These are phyloP conservation scores for Mythimna loreyi DNA, from an alignment of 2,888 invertebrate genomes.

Conservation along the genomic window DNA sequence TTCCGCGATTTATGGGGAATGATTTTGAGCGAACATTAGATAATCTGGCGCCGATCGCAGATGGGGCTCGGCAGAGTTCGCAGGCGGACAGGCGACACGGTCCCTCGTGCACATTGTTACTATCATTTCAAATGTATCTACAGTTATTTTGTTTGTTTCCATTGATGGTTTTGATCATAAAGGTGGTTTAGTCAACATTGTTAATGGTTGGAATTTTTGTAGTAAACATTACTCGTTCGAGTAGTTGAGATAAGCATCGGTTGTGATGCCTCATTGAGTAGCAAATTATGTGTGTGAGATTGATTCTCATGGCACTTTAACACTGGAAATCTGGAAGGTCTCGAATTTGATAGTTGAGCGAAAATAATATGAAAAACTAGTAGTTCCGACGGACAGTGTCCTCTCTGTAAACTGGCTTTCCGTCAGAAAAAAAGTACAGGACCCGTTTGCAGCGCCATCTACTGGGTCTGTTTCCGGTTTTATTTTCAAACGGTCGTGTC, in stretches of 20 bases:
- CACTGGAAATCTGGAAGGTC: too few relatives aligned
- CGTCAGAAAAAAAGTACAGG: too few relatives aligned
- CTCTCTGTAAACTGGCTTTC: too few relatives aligned
- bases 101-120: conserved; percentile 73
- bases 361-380: too few relatives aligned
- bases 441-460: too few relatives aligned
- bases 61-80: conserved; percentile 50
- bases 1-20: conserved; percentile 48
- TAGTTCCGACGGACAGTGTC: too few relatives aligned
- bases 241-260: conserved; percentile 3
- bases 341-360: too few relatives aligned
- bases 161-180: conserved; percentile 60
- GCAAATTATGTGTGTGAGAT: background rate
- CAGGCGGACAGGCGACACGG: conserved; percentile 74
- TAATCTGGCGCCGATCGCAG: conserved; percentile 57
- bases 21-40: conserved; percentile 54
- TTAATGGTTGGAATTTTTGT: background rate
- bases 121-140: conserved; percentile 66
- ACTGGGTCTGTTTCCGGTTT: too few relatives aligned
- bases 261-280: background rate
- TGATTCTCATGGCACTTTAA: background rate
- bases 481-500: too few relatives aligned
- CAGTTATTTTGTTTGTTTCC: conserved; percentile 79
- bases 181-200: background rate
- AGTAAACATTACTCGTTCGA: background rate